Base-by-base conservation (phyloP, 2,113 vertebrate genomes). In the Sciurus niger region DNA sequence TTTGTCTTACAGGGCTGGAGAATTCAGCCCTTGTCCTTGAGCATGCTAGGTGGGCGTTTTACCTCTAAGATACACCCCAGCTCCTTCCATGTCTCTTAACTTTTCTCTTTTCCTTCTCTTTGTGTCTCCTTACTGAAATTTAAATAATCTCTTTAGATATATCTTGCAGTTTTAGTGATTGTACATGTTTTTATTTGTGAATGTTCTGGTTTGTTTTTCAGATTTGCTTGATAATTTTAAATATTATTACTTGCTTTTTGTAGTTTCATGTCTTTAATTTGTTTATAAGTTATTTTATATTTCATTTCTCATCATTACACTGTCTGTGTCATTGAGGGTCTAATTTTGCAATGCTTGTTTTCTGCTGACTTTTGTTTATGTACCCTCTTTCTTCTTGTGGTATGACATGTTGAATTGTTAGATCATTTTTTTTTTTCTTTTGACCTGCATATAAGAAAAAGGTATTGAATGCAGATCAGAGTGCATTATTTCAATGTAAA, bases 381-480 rank as follows among this genome's bases (percentile, higher is more conserved):
- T 28, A 70, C 55, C 0, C 80, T 80, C 48, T 94, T 65, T 53
- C 46, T 20, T 84, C 28, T 79, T 88, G 34, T 68, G 37, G 25
- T 78, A 34, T 58, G 18, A 85, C 79, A 89, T 85, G 22, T 24
- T 92, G 43, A 48, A 24, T 70, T 37, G 14, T 82, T 89, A 92
- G 43, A 30, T 63, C 10, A 89, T 80, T 95, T 79, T 72, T 40
- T 80, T 95, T 79, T 72, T 84, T 72, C 8, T 83, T 60, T 43
- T 87, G 51, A 22, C 34, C 20, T 80, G 24, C 16, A 63, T 80
- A 40, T 78, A 80, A 92, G 28, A 96, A 95, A 80, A 80, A 17
- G 79, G 24, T 34, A 13, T 63, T 80, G 16, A 12, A 63, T 32
- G 14, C 24, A 58, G 30, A 92, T 55, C 43, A 95, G 20, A 25